A percentile compares a stretch with the other conserved stretches of the same genome.
Evolutionary conservation across 1,140 invertebrate species (phyloP).

Genomic region (Kradibia gibbosae): DNA sequence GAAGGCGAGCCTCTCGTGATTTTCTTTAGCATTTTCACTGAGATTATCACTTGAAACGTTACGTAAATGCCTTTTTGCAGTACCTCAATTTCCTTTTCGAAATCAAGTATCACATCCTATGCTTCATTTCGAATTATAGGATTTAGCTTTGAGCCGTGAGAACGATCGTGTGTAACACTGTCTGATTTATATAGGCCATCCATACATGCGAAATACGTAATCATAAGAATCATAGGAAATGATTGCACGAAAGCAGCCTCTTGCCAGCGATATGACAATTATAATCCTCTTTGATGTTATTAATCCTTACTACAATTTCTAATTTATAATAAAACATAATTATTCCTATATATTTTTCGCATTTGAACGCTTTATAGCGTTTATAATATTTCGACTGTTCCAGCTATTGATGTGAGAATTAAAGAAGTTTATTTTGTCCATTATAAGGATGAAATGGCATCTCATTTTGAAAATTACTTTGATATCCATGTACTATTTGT

Average conservation of each 20-base stretch:
- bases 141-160: too few relatives aligned
- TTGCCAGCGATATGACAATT: not conserved
- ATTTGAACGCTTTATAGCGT: too few relatives aligned
- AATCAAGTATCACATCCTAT: not conserved
- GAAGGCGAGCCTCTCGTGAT: not conserved
- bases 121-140: too few relatives aligned
- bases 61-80: not conserved
- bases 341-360: too few relatives aligned
- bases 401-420: too few relatives aligned
- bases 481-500: too few relatives aligned
- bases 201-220: not conserved
- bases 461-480: too few relatives aligned
- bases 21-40: constrained; percentile 7
- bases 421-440: too few relatives aligned
- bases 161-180: too few relatives aligned
- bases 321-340: not conserved
- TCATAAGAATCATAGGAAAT: not conserved
- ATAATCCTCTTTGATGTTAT: not conserved
- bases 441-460: too few relatives aligned
- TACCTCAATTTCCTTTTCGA: not conserved
- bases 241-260: not conserved
- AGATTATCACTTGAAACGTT: constrained; percentile 3
- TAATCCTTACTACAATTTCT: not conserved
- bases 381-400: not conserved
- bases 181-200: not conserved